Percentiles rank a stretch among this genome's conserved stretches.
Evolutionary conservation across 2,113 vertebrate species (phyloP).

Genomic region (Cephalopholis sonnerati): DNA sequence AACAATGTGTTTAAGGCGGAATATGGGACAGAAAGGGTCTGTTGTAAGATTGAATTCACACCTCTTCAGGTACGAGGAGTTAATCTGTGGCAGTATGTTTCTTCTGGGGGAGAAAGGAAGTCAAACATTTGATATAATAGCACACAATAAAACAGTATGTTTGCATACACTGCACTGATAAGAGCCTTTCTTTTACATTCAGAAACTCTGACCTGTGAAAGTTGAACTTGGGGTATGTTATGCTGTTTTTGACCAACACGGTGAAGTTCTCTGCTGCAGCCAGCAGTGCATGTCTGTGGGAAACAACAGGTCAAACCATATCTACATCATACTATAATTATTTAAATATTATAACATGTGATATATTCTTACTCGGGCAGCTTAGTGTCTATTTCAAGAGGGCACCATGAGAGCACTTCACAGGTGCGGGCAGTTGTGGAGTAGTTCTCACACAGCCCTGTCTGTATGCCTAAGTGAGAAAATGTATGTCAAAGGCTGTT

Average conservation of each 20-base stretch:
- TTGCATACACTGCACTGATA: neutral
- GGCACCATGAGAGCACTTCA: constrained; percentile 84
- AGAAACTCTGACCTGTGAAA: constrained; percentile 87
- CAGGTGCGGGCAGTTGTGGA: constrained; percentile 77
- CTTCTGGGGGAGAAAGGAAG: constrained; percentile 75
- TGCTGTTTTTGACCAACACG: constrained; percentile 93
- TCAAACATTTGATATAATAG: neutral
- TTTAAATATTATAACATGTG: neutral
- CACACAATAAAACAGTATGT: neutral
- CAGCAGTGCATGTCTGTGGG: constrained; percentile 86
- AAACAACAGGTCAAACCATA: neutral
- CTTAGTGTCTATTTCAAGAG: constrained; percentile 76
- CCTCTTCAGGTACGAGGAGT: constrained; percentile 85
- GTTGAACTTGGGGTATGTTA: constrained; percentile 92
- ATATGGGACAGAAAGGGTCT: constrained; percentile 92
- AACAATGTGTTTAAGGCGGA: constrained; percentile 87
- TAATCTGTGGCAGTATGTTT: constrained; percentile 88
- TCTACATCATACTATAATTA: too few relatives aligned
- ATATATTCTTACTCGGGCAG: constrained; percentile 84
- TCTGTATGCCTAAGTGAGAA: constrained; percentile 81
- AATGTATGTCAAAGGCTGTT: neutral
- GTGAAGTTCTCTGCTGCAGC: constrained; percentile 92
- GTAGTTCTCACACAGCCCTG: constrained; percentile 80
- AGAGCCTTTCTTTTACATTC: neutral
- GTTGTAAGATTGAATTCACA: constrained; percentile 85